phyloP scores from a whole-genome alignment of 2,888 invertebrate genomes.

The Palloptera scutellata region DNA sequence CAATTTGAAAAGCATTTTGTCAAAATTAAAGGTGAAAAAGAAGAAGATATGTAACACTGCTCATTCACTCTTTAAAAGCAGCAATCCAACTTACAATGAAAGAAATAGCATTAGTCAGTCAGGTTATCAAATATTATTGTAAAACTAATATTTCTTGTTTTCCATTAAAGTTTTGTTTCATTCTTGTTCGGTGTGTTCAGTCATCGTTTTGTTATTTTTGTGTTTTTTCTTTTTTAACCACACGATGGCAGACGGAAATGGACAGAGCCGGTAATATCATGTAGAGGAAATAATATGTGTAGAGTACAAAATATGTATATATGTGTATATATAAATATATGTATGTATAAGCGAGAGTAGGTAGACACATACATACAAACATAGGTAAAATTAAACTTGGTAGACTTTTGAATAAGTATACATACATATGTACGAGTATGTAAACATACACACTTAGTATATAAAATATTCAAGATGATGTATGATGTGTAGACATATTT shows the following conservation, averaged over 20 bases:
- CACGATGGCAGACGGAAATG: conserved; percentile 21
- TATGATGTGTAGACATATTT: conserved; percentile 50
- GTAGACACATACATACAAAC: not conserved
- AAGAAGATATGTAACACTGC: not conserved
- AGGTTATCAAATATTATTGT: conserved; percentile 53
- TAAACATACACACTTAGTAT: conserved; percentile 20
- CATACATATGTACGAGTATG: conserved; percentile 15
- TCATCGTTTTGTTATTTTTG: conserved; percentile 1
- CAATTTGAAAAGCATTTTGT: too few species aligned
- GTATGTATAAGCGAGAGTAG: not conserved
- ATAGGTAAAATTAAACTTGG: conserved; percentile 7
- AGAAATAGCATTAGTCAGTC: conserved; percentile 44
- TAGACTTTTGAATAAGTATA: conserved; percentile 23
- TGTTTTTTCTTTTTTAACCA: conserved; percentile 2
- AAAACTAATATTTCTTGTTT: conserved; percentile 57
- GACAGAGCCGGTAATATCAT: conserved; percentile 7
- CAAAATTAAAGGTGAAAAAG: too few species aligned
- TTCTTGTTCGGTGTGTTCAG: not conserved
- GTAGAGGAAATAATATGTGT: not conserved
- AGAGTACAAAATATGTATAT: conserved; percentile 1
- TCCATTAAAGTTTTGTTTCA: conserved; percentile 50
- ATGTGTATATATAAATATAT: not conserved
- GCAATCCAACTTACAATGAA: conserved; percentile 3
- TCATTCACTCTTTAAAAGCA: not conserved
- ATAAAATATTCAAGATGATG: conserved; percentile 43